Conservation (phyloP, 2,888 invertebrate genomes). For the Ophion slaviceki region DNA sequence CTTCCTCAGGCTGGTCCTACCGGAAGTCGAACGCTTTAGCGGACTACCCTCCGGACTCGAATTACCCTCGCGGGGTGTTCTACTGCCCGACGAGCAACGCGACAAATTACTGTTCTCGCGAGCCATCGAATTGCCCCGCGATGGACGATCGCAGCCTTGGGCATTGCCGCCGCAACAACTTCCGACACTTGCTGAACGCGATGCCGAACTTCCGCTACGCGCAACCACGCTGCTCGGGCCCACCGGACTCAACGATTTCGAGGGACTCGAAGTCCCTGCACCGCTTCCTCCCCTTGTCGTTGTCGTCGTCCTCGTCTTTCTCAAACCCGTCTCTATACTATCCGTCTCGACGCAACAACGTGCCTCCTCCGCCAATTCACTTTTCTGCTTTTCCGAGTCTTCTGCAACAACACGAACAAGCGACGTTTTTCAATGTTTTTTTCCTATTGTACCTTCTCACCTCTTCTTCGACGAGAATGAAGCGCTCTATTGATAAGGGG, state of each 20-base stretch:
- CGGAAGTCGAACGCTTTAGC: slow-evolving; percentile 86
- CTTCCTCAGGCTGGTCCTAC: slow-evolving; percentile 83
- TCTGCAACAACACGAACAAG: slow-evolving; percentile 29
- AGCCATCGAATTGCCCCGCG: slow-evolving; percentile 76
- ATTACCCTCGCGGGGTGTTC: slow-evolving; percentile 77
- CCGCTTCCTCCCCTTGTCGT: background rate
- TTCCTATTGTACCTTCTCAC: no score
- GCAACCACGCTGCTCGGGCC: slow-evolving; percentile 63
- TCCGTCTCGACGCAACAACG: slow-evolving; percentile 80
- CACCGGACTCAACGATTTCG: slow-evolving; percentile 74
- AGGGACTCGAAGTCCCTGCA: slow-evolving; percentile 74
- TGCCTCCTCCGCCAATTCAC: slow-evolving; percentile 69
- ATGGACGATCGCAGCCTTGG: slow-evolving; percentile 74
- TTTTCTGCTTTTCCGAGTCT: slow-evolving; percentile 45
- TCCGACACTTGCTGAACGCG: slow-evolving; percentile 54
- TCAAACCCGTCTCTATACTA: slow-evolving; percentile 88
- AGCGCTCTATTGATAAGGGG: no score
- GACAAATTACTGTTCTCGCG: slow-evolving; percentile 80
- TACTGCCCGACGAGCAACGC: slow-evolving; percentile 76
- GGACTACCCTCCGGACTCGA: slow-evolving; percentile 84
- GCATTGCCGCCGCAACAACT: slow-evolving; percentile 38
- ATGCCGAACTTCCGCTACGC: slow-evolving; percentile 26
- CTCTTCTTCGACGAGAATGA: no score
- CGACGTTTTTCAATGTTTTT: background rate
- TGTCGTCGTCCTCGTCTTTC: slow-evolving; percentile 85